These are phyloP conservation scores for Cebus imitator DNA, from an alignment of 2,113 vertebrate species.

Conservation along the genomic window DNA sequence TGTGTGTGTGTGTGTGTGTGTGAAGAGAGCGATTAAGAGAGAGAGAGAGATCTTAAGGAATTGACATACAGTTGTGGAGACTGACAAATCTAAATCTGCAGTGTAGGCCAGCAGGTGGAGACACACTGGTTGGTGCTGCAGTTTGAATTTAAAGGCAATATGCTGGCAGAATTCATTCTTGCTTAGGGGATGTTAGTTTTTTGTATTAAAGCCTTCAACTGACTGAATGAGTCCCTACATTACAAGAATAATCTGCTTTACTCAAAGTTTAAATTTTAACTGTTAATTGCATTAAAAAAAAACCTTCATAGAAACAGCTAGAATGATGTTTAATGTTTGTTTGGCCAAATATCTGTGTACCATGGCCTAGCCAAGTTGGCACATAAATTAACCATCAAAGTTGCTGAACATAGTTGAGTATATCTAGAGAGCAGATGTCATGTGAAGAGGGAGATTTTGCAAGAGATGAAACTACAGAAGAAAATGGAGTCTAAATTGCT, in stretches of 20 bases:
- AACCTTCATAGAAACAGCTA: neutral
- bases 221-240: neutral
- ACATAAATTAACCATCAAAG: neutral
- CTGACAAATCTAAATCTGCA: neutral
- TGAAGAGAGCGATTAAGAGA: neutral
- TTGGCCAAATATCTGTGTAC: neutral
- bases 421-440: neutral
- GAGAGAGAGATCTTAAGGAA: neutral
- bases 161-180: neutral
- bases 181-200: neutral
- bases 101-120: neutral
- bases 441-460: neutral
- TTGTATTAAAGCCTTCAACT: neutral
- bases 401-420: neutral
- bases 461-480: neutral
- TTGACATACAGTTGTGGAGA: neutral
- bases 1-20: too few relatives aligned
- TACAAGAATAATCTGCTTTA: neutral
- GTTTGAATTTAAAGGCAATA: neutral
- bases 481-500: neutral
- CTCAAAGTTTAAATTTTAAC: neutral
- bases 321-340: neutral
- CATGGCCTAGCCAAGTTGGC: neutral
- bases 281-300: neutral
- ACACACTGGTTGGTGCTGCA: neutral